phyloP scores from a whole-genome alignment of 2,113 vertebrate genomes.

The Ranitomeya imitator region DNA sequence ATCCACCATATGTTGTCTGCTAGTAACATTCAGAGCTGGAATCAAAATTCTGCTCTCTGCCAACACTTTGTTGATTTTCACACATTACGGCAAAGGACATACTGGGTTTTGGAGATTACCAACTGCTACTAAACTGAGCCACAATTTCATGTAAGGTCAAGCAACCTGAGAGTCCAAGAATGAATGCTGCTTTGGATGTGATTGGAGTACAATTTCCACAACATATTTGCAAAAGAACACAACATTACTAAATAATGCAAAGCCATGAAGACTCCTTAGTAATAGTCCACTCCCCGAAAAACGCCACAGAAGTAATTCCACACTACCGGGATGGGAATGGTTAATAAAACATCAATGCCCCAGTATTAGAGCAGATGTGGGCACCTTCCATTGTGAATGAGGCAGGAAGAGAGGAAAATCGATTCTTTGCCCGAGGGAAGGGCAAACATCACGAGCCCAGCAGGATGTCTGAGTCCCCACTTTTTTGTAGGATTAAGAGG shows the following conservation, averaged over 20 bases:
- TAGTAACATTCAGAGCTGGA: too few species aligned
- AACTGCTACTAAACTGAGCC: too few species aligned
- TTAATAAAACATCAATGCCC: constrained; percentile 33
- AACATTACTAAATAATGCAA: neutral
- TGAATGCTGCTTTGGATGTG: too few species aligned
- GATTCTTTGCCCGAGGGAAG: constrained; percentile 52
- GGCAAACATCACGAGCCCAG: constrained; percentile 49
- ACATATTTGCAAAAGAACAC: neutral
- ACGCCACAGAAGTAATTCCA: too few species aligned
- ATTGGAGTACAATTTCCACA: neutral
- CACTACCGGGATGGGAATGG: constrained; percentile 6
- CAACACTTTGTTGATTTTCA: too few species aligned
- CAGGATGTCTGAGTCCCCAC: neutral
- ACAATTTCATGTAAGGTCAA: too few species aligned
- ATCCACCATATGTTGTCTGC: too few species aligned
- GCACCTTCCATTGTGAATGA: constrained; percentile 44
- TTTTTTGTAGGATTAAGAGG: neutral
- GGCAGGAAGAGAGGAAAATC: constrained; percentile 43
- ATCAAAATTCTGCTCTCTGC: too few species aligned
- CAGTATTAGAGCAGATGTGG: constrained; percentile 11
- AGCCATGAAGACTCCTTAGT: neutral
- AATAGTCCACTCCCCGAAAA: too few species aligned
- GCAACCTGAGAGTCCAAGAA: too few species aligned
- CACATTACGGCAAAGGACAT: too few species aligned
- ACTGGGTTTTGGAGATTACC: too few species aligned